Percentiles rank a stretch among this genome's conserved stretches.
phyloP scores from a whole-genome alignment of 2,797 vertebrate genomes.

The Phataginus tricuspis region DNA sequence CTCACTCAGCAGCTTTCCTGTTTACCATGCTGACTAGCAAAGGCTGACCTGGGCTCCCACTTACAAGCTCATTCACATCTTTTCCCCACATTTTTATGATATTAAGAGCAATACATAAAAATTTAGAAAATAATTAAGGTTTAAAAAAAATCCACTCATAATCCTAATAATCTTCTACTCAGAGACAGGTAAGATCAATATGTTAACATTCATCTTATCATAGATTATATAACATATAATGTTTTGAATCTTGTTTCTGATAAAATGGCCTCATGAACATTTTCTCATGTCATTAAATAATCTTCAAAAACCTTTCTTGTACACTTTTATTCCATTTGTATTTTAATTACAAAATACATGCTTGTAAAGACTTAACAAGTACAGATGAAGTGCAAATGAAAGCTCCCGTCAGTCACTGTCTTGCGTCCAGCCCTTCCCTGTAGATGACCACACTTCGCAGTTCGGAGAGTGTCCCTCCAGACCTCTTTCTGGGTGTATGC shows the following conservation, averaged over 20 bases:
- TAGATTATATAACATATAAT: fast-evolving
- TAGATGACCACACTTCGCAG: fast-evolving
- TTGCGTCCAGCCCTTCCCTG: not conserved
- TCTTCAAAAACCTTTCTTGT: not conserved
- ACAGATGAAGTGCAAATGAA: not conserved
- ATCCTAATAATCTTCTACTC: not conserved
- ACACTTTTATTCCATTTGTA: not conserved
- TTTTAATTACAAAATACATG: not conserved
- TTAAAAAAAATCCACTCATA: not conserved
- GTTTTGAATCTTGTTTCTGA: not conserved
- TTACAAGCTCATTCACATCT: not conserved
- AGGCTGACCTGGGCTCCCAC: not conserved
- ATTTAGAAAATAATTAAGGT: not conserved
- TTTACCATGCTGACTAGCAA: not conserved
- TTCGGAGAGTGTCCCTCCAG: not conserved
- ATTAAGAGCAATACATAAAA: not conserved
- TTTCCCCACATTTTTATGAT: not conserved
- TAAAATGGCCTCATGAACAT: not conserved
- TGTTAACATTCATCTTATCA: not conserved
- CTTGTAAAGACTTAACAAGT: not conserved
- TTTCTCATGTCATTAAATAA: not conserved
- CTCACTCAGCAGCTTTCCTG: not conserved
- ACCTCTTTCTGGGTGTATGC: not conserved
- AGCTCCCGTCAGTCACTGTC: not conserved
- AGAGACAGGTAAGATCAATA: not conserved